These are phyloP conservation scores for Athalia cordata DNA, from an alignment of 2,888 invertebrate species.

Conservation along the genomic window DNA sequence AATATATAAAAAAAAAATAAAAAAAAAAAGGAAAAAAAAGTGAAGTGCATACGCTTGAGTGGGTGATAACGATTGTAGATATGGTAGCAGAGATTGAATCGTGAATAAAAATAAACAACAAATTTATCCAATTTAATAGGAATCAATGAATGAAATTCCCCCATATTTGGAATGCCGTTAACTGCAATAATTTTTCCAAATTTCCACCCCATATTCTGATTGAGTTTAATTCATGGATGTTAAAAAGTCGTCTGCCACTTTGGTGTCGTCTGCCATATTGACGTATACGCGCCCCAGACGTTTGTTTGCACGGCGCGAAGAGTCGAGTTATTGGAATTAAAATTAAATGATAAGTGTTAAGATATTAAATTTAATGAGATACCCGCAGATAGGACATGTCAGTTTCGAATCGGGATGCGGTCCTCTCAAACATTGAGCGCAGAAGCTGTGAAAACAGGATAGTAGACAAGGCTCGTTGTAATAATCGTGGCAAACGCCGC, in stretches of 20 bases:
- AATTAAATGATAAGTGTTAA: background rate
- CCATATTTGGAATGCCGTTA: too few relatives aligned
- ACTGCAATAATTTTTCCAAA: too few relatives aligned
- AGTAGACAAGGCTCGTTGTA: constrained; percentile 82
- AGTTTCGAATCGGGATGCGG: constrained; percentile 79
- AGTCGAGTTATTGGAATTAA: too few relatives aligned
- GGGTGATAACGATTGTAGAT: background rate
- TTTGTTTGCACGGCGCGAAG: background rate
- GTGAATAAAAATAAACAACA: background rate
- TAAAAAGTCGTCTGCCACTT: background rate
- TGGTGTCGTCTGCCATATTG: background rate
- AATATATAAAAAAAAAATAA: background rate
- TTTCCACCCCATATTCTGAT: background rate
- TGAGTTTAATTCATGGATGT: background rate
- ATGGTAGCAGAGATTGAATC: background rate
- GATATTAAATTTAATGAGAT: background rate
- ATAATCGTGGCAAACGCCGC: constrained; percentile 82
- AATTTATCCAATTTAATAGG: too few relatives aligned
- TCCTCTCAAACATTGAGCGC: constrained; percentile 80
- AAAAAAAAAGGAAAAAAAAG: background rate
- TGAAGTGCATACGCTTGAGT: background rate
- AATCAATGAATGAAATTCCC: too few relatives aligned
- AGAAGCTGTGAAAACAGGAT: constrained; percentile 83
- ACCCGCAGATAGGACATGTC: constrained; percentile 83
- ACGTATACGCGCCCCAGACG: background rate